Percentiles rank a stretch among this genome's conserved stretches.
These are phyloP conservation scores for Setipinna tenuifilis DNA, from an alignment of 2,797 vertebrate genomes.

Conservation along the genomic window DNA sequence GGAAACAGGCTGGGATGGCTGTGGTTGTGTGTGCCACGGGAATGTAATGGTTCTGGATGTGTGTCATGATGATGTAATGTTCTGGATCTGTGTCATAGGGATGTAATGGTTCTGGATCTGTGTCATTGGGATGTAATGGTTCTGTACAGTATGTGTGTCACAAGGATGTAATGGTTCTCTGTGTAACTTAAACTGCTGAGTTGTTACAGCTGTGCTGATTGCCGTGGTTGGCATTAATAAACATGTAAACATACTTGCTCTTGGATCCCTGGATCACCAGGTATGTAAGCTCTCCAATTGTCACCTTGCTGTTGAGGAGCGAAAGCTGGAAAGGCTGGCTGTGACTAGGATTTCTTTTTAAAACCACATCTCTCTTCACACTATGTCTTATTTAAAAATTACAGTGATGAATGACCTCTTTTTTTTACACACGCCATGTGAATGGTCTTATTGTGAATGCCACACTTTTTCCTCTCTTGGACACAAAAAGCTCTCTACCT, in stretches of 20 bases:
- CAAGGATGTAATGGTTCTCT: neutral
- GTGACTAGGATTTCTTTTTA: constrained; percentile 28
- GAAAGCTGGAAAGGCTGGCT: constrained; percentile 64
- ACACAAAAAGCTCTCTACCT: neutral
- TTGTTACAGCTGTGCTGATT: neutral
- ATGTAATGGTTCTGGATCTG: constrained; percentile 1
- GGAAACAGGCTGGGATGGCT: neutral
- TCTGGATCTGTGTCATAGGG: neutral
- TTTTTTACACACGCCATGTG: neutral
- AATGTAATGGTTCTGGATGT: neutral
- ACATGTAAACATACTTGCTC: constrained; percentile 21
- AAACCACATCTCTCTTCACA: neutral
- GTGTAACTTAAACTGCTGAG: constrained; percentile 4
- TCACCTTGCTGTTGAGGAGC: constrained; percentile 62
- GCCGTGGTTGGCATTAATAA: constrained; percentile 20
- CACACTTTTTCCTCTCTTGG: neutral
- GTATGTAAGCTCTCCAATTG: constrained; percentile 50
- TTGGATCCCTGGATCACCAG: constrained; percentile 23
- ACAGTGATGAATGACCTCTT: neutral
- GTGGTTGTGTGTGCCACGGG: too few species aligned
- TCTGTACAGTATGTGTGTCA: neutral
- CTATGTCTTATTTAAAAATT: neutral
- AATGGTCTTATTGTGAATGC: neutral
- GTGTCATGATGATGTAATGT: neutral
- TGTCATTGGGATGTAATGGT: neutral